Evolutionary conservation across 2,888 invertebrate genomes (phyloP).

Genomic region (Panzeria rudis): DNA sequence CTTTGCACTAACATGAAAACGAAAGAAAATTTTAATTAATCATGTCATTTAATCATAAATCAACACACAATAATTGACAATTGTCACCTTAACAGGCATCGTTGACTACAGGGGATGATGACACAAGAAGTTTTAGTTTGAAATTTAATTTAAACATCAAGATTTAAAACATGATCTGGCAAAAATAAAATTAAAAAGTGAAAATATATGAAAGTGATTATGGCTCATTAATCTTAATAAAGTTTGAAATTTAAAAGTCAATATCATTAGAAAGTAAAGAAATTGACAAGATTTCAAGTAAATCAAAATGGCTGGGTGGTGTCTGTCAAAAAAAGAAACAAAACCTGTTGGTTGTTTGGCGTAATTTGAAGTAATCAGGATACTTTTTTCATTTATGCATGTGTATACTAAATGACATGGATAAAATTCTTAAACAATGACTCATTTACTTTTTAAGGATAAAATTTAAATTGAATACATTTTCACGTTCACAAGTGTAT

Average conservation of each 20-base stretch:
- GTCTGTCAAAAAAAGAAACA: background rate
- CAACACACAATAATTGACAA: constrained; percentile 22
- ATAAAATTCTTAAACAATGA: constrained; percentile 45
- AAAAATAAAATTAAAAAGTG: constrained; percentile 42
- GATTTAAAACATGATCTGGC: constrained; percentile 58
- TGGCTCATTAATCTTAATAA: constrained; percentile 76
- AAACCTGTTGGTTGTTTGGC: constrained; percentile 61
- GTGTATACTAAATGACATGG: constrained; percentile 22
- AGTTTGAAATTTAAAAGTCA: constrained; percentile 68
- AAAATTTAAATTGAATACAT: constrained; percentile 30
- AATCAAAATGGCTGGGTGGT: constrained; percentile 27
- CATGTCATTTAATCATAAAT: constrained; percentile 53
- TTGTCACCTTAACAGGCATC: constrained; percentile 62
- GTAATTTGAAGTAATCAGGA: constrained; percentile 17
- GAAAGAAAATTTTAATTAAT: constrained; percentile 62
- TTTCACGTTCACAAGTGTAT: background rate
- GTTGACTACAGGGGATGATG: background rate
- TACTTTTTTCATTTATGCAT: background rate
- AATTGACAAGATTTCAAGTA: constrained; percentile 65
- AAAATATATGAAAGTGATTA: constrained; percentile 24
- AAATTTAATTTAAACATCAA: constrained; percentile 61
- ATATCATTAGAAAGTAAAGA: constrained; percentile 70
- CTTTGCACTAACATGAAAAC: background rate
- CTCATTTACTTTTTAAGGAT: constrained; percentile 29
- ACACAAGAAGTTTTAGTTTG: constrained; percentile 5